phyloP scores from a whole-genome alignment of 2,113 vertebrate genomes.

The Aepyceros melampus region DNA sequence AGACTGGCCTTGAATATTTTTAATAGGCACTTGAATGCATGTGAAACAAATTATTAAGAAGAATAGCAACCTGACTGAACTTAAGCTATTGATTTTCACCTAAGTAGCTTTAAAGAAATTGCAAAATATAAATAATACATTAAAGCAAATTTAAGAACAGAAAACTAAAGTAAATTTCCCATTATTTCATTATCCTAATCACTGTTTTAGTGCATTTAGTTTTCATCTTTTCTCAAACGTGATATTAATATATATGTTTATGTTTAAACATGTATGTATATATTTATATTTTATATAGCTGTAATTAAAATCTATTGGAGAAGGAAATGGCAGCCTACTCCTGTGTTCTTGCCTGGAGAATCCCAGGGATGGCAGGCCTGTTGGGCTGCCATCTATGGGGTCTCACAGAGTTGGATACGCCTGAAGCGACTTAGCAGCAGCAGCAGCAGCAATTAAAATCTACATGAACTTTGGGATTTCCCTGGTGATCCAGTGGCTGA shows the following conservation, averaged over 20 bases:
- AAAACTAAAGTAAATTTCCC: background rate
- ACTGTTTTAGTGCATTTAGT: background rate
- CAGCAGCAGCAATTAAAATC: background rate
- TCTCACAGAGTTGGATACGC: too few relatives aligned
- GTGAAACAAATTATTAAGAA: background rate
- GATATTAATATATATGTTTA: too few relatives aligned
- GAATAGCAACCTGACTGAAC: background rate
- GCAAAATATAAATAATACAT: background rate
- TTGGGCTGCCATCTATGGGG: background rate
- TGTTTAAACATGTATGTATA: background rate
- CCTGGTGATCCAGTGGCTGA: background rate
- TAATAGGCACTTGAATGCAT: background rate
- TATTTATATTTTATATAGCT: background rate
- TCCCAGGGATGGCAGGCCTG: background rate
- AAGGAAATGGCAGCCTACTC: background rate
- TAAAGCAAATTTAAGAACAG: slow-evolving; percentile 15
- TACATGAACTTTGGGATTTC: background rate
- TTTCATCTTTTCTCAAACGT: background rate
- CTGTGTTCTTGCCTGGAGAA: background rate
- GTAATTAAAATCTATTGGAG: background rate
- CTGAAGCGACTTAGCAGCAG: too few relatives aligned
- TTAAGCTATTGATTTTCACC: background rate
- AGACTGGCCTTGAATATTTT: background rate
- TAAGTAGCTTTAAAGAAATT: background rate
- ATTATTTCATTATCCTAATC: background rate